Base-by-base conservation (phyloP, 1,140 invertebrate species). In the Ceratitis capitata region DNA sequence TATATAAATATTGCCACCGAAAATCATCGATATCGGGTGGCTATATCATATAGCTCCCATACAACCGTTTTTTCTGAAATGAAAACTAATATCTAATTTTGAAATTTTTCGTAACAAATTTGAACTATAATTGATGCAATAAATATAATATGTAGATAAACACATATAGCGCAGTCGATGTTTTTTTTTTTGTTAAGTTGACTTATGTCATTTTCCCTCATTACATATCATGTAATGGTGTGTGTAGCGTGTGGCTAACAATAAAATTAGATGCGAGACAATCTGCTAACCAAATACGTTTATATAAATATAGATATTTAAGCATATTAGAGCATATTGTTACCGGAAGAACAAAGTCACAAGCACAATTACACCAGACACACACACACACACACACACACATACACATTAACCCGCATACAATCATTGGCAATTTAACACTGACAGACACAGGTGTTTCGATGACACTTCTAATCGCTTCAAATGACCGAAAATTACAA, bases 401-500 rank as follows among this genome's bases (percentile, higher is more conserved):
- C 26, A 64, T 1, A 64, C 26, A 64, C 14, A 0, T 14, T 3
- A n/a, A n/a, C 29, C 64, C 2, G 26, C 23, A 35, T 69, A 14
- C 16, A 35, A 32, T 35, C 32, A 69, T 35, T 35, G 61, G 39
- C 32, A 69, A 69, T 69, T 69, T 69, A 32, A 69, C 61, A 69
- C 61, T 69, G 61, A 69, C 78, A 82, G 45, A 12, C 78, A 47
- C 78, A 82, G 78, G 78, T 82, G 78, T 29, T 82, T 39, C n/a
- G 47, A 82, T 51, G 78, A 49, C 78, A 82, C 78, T 29, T 82
- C 47, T 82, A 82, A 82, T 82, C 78, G 42, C n/a, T 47, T 19
- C 78, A 82, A 82, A 82, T 82, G 78, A 51, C 78, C 47, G n/a
- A n/a, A 47, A 69, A 82, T 82, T 82, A 82, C 78, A 82, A 82